Evolutionary conservation across 2,113 vertebrate genomes (phyloP), one percentile per base, ranked within the genome.

Genomic region (Chelonoidis abingdonii): DNA sequence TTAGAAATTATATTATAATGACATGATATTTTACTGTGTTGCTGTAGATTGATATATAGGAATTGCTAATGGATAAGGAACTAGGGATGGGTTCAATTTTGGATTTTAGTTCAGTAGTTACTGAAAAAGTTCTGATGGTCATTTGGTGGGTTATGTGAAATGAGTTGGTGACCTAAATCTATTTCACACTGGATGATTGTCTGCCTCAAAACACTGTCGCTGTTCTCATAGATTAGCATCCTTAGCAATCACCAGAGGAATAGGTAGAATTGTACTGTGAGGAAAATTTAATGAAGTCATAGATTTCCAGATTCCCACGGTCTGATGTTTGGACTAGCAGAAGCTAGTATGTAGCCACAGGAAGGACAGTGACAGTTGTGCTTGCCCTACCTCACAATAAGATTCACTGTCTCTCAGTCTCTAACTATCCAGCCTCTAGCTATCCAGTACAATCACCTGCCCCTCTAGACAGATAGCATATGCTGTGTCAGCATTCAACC

Each of bases 181-280:
- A 87, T 79, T 88, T 78, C 6, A 53, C 14, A 19, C 38, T 56
- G 25, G 7, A 12, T 10, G 10, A 89, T 25, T 35, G 2, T 4
- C 4, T 7, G 1, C 6, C 3, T 7, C 9, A 1, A 0, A 1
- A 3, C n/a, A 47, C 6, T 24, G 41, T 59, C 3, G 27, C 6
- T 89, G 6, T 83, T 93, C 31, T 87, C 9, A 50, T 17, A 35
- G 49, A 53, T 52, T n/a, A 47, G 76, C 17, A 50, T 44, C 84
- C 5, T 80, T 91, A 84, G 11, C 38, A 14, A 44, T 27, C 75
- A 47, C 24, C 41, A 47, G 22, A 87, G 75, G 16, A 13, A 10
- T 92, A 5, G 81, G 38, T 80, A 56, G 56, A 88, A 44, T 44
- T 86, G 75, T 88, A 41, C 82, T 83, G 17, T 6, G 11, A 54